phyloP scores from a whole-genome alignment of 1,140 invertebrate species.

The Leucophenga varia region DNA sequence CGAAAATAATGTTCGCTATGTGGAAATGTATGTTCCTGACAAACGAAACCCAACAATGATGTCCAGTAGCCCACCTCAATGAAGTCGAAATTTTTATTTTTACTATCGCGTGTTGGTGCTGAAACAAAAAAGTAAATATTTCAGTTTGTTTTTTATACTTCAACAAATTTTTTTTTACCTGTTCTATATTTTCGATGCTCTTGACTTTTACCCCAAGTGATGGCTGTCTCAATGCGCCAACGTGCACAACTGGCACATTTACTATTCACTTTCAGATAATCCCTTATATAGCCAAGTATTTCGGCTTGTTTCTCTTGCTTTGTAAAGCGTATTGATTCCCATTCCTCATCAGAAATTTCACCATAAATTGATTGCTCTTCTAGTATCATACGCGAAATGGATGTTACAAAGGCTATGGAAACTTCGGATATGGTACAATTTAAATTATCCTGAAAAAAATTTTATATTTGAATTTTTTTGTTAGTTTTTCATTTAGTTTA shows the following conservation, averaged over 20 bases:
- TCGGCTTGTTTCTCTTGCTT: constrained; percentile 65
- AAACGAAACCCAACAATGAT: constrained; percentile 65
- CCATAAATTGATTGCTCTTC: constrained; percentile 70
- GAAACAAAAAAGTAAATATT: not conserved
- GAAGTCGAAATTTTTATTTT: constrained; percentile 55
- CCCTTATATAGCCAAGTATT: constrained; percentile 61
- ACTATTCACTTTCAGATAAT: constrained; percentile 58
- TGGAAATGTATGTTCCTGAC: constrained; percentile 74
- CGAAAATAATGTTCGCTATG: constrained; percentile 77
- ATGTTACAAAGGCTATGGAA: constrained; percentile 62
- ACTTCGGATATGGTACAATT: constrained; percentile 61
- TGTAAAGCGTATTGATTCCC: constrained; percentile 71
- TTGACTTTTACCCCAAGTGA: constrained; percentile 50
- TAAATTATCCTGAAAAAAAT: constrained; percentile 25
- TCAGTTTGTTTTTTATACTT: not conserved
- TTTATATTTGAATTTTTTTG: too few species aligned
- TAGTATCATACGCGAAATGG: constrained; percentile 66
- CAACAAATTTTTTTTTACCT: constrained; percentile 17
- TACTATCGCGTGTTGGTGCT: constrained; percentile 27
- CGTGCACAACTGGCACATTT: constrained; percentile 67
- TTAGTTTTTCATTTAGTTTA: too few species aligned
- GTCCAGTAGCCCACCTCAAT: constrained; percentile 73
- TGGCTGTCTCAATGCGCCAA: constrained; percentile 45
- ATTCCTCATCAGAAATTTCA: constrained; percentile 78
- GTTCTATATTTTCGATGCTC: constrained; percentile 32